A percentile compares a stretch with the other conserved stretches of the same genome.
Conservation (phyloP, 2,797 vertebrate genomes). For the Poeciliopsis paucimaculata region DNA sequence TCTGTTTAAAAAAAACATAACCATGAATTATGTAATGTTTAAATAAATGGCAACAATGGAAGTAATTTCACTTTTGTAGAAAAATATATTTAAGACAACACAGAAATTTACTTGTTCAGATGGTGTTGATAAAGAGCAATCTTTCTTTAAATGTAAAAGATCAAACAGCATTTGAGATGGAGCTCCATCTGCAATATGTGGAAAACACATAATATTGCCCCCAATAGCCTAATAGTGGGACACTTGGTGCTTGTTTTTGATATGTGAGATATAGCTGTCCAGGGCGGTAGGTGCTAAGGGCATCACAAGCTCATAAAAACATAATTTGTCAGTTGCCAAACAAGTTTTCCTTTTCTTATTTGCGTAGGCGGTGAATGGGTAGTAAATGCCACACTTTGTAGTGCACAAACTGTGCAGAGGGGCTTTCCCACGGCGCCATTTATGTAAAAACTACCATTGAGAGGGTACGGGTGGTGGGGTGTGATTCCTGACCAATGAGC, state of each 20-base stretch:
- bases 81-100: neutral
- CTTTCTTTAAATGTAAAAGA: neutral
- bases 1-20: neutral
- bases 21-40: neutral
- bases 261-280: neutral
- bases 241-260: neutral
- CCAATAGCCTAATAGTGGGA: neutral
- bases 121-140: neutral
- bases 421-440: neutral
- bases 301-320: neutral
- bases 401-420: neutral
- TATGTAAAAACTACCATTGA: neutral
- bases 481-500: neutral
- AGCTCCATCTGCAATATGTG: neutral
- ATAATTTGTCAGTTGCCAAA: neutral
- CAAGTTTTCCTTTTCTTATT: neutral
- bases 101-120: neutral
- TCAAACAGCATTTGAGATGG: neutral
- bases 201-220: neutral
- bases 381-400: neutral
- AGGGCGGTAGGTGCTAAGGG: neutral
- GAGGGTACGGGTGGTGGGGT: neutral
- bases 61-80: neutral
- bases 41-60: neutral
- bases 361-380: neutral